These are phyloP conservation scores for Microctonus hyperodae DNA, from an alignment of 2,888 invertebrate species.

Conservation along the genomic window DNA sequence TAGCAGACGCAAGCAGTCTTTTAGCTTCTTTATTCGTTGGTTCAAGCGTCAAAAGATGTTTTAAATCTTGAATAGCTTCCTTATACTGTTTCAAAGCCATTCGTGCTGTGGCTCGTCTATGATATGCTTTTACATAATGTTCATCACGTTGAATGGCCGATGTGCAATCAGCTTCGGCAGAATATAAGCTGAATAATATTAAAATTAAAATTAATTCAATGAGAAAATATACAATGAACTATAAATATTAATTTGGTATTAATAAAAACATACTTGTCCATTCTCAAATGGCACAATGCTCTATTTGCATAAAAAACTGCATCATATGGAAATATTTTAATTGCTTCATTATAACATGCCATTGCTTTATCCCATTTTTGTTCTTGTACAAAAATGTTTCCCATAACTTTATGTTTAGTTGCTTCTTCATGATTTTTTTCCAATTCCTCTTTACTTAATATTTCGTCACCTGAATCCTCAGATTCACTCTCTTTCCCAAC, in stretches of 20 bases:
- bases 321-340: constrained; percentile 79
- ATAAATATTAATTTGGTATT: not conserved
- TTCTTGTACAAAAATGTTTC: constrained; percentile 81
- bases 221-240: not conserved
- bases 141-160: constrained; percentile 79
- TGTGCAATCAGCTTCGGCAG: constrained; percentile 83
- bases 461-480: constrained; percentile 64
- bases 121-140: constrained; percentile 84
- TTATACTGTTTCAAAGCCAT: constrained; percentile 75
- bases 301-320: constrained; percentile 87
- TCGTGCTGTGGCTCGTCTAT: constrained; percentile 80
- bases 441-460: constrained; percentile 64
- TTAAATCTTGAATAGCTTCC: constrained; percentile 77
- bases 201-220: not conserved
- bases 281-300: constrained; percentile 85
- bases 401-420: constrained; percentile 76
- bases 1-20: constrained; percentile 68
- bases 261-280: constrained; percentile 71
- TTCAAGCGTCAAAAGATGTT: constrained; percentile 76
- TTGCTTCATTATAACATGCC: constrained; percentile 85
- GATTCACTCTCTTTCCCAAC: constrained; percentile 50
- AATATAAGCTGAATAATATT: constrained; percentile 66
- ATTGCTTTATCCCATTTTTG: constrained; percentile 88
- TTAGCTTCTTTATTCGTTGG: constrained; percentile 78
- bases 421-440: constrained; percentile 68